Conservation (phyloP, 2,888 invertebrate species). For the Ectobius pallidus region DNA sequence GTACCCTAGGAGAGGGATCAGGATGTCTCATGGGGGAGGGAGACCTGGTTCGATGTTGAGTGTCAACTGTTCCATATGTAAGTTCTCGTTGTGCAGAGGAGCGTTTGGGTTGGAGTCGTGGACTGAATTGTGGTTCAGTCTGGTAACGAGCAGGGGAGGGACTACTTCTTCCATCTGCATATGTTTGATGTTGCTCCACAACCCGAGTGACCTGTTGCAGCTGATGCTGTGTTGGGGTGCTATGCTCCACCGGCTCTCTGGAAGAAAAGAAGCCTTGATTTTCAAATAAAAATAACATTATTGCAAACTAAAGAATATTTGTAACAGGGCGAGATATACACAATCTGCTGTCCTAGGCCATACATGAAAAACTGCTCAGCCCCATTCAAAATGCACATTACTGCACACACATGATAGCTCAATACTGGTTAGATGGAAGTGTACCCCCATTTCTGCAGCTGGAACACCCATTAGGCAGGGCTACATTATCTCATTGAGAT, state of each 20-base stretch:
- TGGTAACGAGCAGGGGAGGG: conserved; percentile 26
- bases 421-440: no score
- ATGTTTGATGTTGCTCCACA: conserved; percentile 37
- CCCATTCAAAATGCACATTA: no score
- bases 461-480: no score
- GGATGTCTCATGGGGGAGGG: conserved; percentile 38
- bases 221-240: conserved; percentile 33
- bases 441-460: no score
- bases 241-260: conserved; percentile 40
- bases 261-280: background rate
- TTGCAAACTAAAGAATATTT: no score
- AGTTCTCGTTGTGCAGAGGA: conserved; percentile 41
- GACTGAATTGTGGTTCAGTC: conserved; percentile 8
- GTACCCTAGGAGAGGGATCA: conserved; percentile 33
- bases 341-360: no score
- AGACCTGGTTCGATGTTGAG: conserved; percentile 29
- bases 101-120: conserved; percentile 37
- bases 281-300: no score
- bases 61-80: conserved; percentile 31
- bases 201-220: conserved; percentile 39
- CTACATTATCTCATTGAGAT: no score
- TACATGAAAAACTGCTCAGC: no score
- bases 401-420: no score
- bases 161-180: conserved; percentile 30
- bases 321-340: no score